A percentile compares a stretch with the other conserved stretches of the same genome.
Conservation (phyloP, 35 echinoderm and acorn worm species). For the Lytechinus variegatus region DNA sequence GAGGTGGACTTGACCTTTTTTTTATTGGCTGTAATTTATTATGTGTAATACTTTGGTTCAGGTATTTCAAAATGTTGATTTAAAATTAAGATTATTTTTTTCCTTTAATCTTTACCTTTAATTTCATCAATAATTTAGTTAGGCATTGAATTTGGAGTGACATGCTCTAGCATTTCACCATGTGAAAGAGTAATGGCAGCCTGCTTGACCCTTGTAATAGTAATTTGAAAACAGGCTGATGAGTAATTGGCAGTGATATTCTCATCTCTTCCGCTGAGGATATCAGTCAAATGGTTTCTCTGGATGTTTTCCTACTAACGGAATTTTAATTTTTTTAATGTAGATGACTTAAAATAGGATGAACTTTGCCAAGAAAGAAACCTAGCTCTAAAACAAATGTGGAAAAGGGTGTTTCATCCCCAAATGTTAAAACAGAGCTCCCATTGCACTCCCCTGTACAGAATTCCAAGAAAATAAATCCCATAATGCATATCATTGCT, state of each 20-base stretch:
- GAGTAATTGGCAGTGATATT: background rate
- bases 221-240: slow-evolving; percentile 13
- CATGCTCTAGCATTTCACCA: background rate
- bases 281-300: background rate
- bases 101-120: background rate
- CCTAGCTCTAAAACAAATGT: too few relatives aligned
- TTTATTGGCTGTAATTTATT: too few relatives aligned
- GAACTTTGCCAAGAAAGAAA: background rate
- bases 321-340: background rate
- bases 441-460: too few relatives aligned
- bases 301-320: background rate
- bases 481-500: too few relatives aligned
- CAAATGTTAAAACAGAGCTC: too few relatives aligned
- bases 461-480: too few relatives aligned
- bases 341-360: background rate
- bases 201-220: background rate
- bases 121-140: background rate
- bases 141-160: background rate
- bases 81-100: too few relatives aligned
- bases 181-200: background rate
- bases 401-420: too few relatives aligned
- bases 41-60: too few relatives aligned
- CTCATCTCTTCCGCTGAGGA: background rate
- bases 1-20: too few relatives aligned
- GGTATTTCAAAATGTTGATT: too few relatives aligned